These are phyloP conservation scores for Marmota monax DNA, from an alignment of 2,113 vertebrate genomes.

Conservation along the genomic window DNA sequence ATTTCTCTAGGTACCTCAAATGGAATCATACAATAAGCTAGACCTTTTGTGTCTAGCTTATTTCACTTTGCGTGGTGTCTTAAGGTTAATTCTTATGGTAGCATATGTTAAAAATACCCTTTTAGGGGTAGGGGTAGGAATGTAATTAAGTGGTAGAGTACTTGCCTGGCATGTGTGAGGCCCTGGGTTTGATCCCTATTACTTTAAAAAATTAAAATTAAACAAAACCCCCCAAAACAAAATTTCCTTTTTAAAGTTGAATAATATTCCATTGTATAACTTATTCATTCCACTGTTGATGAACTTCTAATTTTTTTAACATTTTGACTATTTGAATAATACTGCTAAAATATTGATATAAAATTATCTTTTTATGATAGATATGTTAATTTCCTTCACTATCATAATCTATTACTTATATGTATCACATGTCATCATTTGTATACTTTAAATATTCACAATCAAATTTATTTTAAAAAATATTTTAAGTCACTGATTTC, in stretches of 20 bases:
- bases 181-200: too few species aligned
- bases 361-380: not conserved
- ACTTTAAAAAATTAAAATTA: too few species aligned
- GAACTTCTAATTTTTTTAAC: not conserved
- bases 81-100: not conserved
- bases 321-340: not conserved
- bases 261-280: not conserved
- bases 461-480: not conserved
- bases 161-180: too few species aligned
- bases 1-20: not conserved
- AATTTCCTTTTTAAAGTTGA: not conserved
- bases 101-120: not conserved
- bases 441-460: not conserved
- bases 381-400: not conserved
- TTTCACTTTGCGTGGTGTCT: not conserved
- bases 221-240: too few species aligned
- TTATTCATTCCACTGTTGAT: not conserved
- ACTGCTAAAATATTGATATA: not conserved
- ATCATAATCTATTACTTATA: too few species aligned
- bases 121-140: not conserved
- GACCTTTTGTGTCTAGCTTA: not conserved
- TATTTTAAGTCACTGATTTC: not conserved
- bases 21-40: not conserved
- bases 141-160: too few species aligned
- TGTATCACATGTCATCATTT: not conserved